Base-by-base conservation (phyloP, 2,888 invertebrate species). In the Ceramica pisi region DNA sequence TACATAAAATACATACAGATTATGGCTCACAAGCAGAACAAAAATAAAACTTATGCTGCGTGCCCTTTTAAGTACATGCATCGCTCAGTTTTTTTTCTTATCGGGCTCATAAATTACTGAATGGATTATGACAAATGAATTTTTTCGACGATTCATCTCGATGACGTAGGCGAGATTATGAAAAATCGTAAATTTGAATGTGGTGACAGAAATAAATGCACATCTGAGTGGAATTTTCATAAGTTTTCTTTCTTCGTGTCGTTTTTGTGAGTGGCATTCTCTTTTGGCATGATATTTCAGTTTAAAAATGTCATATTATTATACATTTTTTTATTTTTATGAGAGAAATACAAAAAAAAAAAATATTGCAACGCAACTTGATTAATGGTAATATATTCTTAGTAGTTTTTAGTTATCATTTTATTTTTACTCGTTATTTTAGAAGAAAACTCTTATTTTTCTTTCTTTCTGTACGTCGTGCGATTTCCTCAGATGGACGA, bases 161-260 rank as follows among this genome's bases (percentile, higher is more conserved):
- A 82, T 80, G 79, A 82, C 59, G 68, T 78, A 46, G 48, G 74
- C 79, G 3, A 48, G 57, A 75, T 65, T 75, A 70, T 69, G 75
- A 79, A 79, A 80, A 69, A 80, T 83, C 83, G 50, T 60, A 23
- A 73, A 73, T 78, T 72, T 78, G 8, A 82, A 68, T 82, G 55
- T 31, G 80, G 82, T 64, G 80, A 78, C 82, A 82, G 78, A 82
- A 80, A 78, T 82, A 69, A 78, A 78, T 80, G 80, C 82, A 82
- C 46, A 53, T 63, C 35, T 35, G n/a, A 21, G 59, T 68, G 56
- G 12, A 68, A 73, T 80, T 78, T 68, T 48, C 51, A 53, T 72
- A 77, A 69, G 59, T 68, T 82, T 46, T 68, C 51, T 60, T 66
- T 71, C 46, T 57, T 35, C 14, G n/a, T 51, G 55, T 78, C 55